Evolutionary conservation across 2,797 vertebrate genomes (phyloP), one percentile per base, ranked within the genome.

Genomic region (Nannoperca obscura): DNA sequence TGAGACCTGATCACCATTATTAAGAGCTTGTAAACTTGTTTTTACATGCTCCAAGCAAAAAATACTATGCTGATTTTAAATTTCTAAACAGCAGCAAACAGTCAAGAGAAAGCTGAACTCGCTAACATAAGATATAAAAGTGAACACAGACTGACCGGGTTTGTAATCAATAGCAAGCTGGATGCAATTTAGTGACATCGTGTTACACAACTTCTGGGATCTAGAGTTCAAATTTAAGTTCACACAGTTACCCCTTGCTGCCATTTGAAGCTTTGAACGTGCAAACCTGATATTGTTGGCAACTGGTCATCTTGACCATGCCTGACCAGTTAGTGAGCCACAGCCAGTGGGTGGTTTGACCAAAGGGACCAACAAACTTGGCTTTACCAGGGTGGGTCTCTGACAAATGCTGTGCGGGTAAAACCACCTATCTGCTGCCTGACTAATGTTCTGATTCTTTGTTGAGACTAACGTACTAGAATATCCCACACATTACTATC

Each of bases 391-490:
- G 78, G 81, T 81, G 83, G 76, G 78, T 83, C 77, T 85, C 59
- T 81, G 73, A 86, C 80, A 82, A 85, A 86, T 76, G 69, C 58
- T 79, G 50, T 32, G 50, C 30, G 11, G 69, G 34, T 30, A 71
- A 80, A 86, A 80, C 70, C n/a, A 6, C 81, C 74, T 83, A 88
- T 88, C 80, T 90, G 47, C 55, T 85, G 84, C 10, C 69, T 89
- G 81, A 90, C 70, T 76, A 77, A 82, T 86, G 76, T 83, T 49
- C 75, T 74, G 72, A n/a, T 81, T 82, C 50, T 78, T 76, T 76
- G 53, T 63, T 55, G 59, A 87, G 82, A 77, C 58, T 85, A 61
- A 80, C 76, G 27, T 36, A 76, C 81, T 78, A 65, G 74, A 85
- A 78, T 74, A 80, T 87, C 62, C 72, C 59, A 89, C 79, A 71